These are phyloP conservation scores for Parambassis ranga DNA, from an alignment of 2,797 vertebrate genomes.

Conservation along the genomic window DNA sequence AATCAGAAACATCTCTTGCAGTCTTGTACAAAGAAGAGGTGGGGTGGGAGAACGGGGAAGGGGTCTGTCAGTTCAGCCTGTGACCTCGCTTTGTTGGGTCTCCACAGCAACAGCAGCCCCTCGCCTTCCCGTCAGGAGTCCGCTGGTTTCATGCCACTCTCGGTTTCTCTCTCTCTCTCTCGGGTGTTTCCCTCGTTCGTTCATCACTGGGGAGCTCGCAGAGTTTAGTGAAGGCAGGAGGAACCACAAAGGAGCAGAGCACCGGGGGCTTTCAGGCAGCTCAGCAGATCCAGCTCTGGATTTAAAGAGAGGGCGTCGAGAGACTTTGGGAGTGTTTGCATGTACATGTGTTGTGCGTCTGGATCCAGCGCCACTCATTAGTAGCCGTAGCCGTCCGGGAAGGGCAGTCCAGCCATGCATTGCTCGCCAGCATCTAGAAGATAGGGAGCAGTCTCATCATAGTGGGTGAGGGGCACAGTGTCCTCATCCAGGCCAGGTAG, in stretches of 20 bases:
- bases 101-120: constrained; percentile 78
- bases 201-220: constrained; percentile 24
- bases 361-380: constrained; percentile 58
- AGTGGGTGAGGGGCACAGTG: constrained; percentile 91
- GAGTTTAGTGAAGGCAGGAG: constrained; percentile 41
- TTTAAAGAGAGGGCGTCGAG: constrained; percentile 37
- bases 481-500: constrained; percentile 86
- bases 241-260: constrained; percentile 44
- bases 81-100: constrained; percentile 58
- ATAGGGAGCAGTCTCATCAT: constrained; percentile 86
- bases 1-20: constrained; percentile 70
- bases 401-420: constrained; percentile 83
- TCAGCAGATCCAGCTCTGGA: constrained; percentile 60
- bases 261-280: constrained; percentile 35
- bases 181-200: constrained; percentile 39
- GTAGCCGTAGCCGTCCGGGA: constrained; percentile 89
- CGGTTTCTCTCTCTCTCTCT: constrained; percentile 63
- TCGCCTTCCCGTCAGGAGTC: constrained; percentile 51
- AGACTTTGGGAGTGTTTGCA: constrained; percentile 49
- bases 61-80: constrained; percentile 45
- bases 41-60: too few species aligned
- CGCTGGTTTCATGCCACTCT: constrained; percentile 20
- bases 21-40: constrained; percentile 52
- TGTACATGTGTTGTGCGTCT: constrained; percentile 19
- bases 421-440: constrained; percentile 87